phyloP scores from a whole-genome alignment of 92 coral and sea anemone species.

The Porites divaricata region DNA sequence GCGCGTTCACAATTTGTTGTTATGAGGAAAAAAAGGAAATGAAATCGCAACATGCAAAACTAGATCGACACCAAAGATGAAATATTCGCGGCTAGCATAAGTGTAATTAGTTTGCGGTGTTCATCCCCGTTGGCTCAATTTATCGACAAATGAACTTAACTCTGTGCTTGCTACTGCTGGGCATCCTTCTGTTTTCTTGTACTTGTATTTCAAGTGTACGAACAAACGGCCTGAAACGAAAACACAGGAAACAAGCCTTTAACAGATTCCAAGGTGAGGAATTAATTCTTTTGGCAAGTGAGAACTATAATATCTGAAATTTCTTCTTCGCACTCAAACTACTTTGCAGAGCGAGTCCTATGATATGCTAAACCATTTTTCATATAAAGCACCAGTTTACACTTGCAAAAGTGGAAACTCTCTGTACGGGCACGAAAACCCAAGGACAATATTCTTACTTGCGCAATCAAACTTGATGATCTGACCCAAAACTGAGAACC shows the following conservation, averaged over 20 bases:
- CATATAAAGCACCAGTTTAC: too few species aligned
- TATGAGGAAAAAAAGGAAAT: not conserved
- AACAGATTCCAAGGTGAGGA: conserved; percentile 64
- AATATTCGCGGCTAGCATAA: conserved; percentile 31
- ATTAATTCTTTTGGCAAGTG: not conserved
- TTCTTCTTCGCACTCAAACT: not conserved
- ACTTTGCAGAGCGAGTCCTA: not conserved
- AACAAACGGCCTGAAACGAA: not conserved
- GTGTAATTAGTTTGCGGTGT: conserved; percentile 51
- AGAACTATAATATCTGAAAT: not conserved
- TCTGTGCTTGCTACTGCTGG: conserved; percentile 2
- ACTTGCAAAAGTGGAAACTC: too few species aligned
- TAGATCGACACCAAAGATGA: conserved; percentile 7
- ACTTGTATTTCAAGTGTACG: conserved; percentile 1
- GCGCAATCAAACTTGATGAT: not conserved
- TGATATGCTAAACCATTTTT: too few species aligned
- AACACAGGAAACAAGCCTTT: conserved; percentile 10
- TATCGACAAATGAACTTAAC: conserved; percentile 59
- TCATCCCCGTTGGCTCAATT: conserved; percentile 44
- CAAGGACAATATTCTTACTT: not conserved
- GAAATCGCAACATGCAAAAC: conserved; percentile 10
- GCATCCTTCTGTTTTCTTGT: not conserved
- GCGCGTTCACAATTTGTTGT: not conserved
- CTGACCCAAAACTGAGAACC: not conserved
- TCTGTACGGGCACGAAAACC: not conserved